phyloP scores from a whole-genome alignment of 2,888 invertebrate genomes.

The Microplitis deprimator region DNA sequence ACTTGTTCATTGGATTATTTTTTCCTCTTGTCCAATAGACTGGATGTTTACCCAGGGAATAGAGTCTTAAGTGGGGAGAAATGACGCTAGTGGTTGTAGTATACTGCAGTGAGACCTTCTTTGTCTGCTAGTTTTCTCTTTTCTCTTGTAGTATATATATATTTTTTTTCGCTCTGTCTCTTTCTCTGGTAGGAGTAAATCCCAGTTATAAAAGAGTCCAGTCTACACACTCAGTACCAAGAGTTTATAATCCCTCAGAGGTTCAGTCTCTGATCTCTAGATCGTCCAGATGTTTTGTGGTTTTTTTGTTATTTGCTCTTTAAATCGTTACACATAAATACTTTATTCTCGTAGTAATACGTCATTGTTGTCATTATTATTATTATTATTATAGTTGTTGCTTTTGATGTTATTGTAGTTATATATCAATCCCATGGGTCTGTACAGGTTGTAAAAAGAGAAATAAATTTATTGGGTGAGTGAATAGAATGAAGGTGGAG shows the following conservation, averaged over 20 bases:
- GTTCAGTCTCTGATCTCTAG: constrained; percentile 27
- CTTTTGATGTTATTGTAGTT: neutral
- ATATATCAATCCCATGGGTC: neutral
- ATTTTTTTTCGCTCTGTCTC: neutral
- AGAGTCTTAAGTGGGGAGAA: constrained; percentile 33
- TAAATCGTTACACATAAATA: neutral
- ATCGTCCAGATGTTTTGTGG: constrained; percentile 25
- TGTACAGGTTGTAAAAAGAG: neutral
- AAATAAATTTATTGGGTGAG: constrained; percentile 5
- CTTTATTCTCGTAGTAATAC: neutral
- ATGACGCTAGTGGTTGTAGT: constrained; percentile 31
- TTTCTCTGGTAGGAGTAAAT: constrained; percentile 41
- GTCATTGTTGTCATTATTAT: neutral
- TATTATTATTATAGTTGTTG: neutral
- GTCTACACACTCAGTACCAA: constrained; percentile 25
- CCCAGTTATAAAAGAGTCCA: constrained; percentile 10
- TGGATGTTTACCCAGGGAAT: constrained; percentile 52
- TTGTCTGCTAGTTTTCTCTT: neutral
- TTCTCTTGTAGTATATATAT: neutral
- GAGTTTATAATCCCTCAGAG: constrained; percentile 38
- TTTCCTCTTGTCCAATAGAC: constrained; percentile 57
- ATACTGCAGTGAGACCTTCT: constrained; percentile 2
- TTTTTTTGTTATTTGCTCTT: constrained; percentile 13
- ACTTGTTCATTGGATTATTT: constrained; percentile 57
- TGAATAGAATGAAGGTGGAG: constrained; percentile 5